Evolutionary conservation across 1,140 invertebrate genomes (phyloP).

Genomic region (Trichogramma pretiosum): DNA sequence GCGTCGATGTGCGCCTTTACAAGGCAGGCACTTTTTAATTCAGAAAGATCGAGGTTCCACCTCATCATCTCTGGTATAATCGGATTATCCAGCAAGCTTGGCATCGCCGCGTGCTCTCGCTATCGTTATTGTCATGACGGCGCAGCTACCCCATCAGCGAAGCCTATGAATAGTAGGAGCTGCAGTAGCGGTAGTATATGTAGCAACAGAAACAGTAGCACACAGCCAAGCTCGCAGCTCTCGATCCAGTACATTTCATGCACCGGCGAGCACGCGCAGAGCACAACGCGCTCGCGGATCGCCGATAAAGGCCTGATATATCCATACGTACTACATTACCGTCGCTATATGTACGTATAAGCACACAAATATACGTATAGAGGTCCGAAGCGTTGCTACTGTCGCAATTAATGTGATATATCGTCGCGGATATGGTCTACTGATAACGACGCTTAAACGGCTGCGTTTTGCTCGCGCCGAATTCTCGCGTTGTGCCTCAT

Average conservation of each 20-base stretch:
- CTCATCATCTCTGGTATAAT: slow-evolving; percentile 1
- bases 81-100: neutral
- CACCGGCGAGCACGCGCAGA: neutral
- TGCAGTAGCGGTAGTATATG: no score
- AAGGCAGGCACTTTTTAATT: neutral
- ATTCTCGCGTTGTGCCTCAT: no score
- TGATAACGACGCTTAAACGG: no score
- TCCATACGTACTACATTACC: no score
- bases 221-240: no score
- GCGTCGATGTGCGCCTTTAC: neutral
- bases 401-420: slow-evolving; percentile 6
- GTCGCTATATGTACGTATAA: neutral
- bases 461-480: no score
- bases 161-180: no score
- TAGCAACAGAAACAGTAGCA: no score
- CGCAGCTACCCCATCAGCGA: no score
- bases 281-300: neutral
- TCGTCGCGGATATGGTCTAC: no score
- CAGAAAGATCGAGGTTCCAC: neutral
- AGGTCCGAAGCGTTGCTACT: slow-evolving; percentile 1
- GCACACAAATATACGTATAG: no score
- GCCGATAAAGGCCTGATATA: slow-evolving; percentile 9
- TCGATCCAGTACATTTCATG: neutral
- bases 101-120: neutral
- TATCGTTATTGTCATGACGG: no score